Evolutionary conservation across 2,888 invertebrate species (phyloP), one percentile per base, ranked within the genome.

Genomic region (Phorcus lineatus): DNA sequence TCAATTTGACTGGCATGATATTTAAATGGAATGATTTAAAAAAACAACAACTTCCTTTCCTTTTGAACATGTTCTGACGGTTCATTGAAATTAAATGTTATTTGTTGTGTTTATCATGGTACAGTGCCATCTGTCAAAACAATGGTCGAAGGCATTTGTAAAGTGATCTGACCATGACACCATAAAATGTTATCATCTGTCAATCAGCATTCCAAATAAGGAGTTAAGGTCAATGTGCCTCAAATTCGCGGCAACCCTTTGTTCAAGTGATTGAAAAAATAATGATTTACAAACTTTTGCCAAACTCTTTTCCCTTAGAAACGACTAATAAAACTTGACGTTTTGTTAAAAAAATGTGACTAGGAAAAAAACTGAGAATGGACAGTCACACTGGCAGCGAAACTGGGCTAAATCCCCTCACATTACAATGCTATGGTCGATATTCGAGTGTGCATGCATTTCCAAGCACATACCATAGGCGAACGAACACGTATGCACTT

Each of bases 141-240:
- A 31, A 70, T 40, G 16, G 40, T 36, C 67, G 17, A 70, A 36
- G 36, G 47, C n/a, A 36, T 9, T 19, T 16, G 40, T 24, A 3
- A 28, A 62, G 9, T 70, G 70, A 70, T 17, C 70, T 36, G 31
- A 70, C 31, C 70, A 40, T 70, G 70, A 70, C 70, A 57, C 57
- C 24, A 47, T 47, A 47, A 19, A 57, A 24, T 57, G 70, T 70
- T 70, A 70, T 70, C 70, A 40, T 66, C 62, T 62, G 78, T 78
- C 67, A 78, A 54, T 66, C 62, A 78, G 62, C 78, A 66, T 75
- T 75, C 47, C 75, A 75, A 53, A 53, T 75, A 53, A 28, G 75
- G 75, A 75, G 75, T 75, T 75, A 53, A 52, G 75, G 75, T 75
- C 75, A 75, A 19, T 52, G 75, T 52, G 75, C 53, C 75, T 75